Percentiles rank a stretch among this genome's conserved stretches.
Conservation (phyloP, 2,888 invertebrate genomes). For the Melanargia galathea region DNA sequence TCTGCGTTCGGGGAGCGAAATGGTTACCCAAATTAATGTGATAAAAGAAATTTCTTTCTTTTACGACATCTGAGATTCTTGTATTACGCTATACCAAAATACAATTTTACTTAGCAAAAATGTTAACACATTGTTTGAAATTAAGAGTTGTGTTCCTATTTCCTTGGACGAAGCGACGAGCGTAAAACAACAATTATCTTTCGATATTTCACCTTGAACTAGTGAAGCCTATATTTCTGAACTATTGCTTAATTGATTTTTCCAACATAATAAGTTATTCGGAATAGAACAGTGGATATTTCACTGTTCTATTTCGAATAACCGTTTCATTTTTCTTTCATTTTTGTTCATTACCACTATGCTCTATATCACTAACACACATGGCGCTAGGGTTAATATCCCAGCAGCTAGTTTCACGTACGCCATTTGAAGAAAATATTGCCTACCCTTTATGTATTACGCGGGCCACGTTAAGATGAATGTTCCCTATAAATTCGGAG, state of each 20-base stretch:
- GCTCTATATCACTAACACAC: conserved; percentile 34
- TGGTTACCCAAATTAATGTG: conserved; percentile 8
- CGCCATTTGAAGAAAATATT: conserved; percentile 46
- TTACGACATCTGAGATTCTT: background rate
- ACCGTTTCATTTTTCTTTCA: background rate
- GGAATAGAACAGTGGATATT: background rate
- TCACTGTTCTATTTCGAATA: background rate
- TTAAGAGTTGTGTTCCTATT: background rate
- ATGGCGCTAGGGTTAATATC: conserved; percentile 52
- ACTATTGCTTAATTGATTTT: conserved; percentile 1
- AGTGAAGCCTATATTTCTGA: background rate
- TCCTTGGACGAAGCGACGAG: background rate
- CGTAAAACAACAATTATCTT: background rate
- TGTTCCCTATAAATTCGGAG: conserved; percentile 60
- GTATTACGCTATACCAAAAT: background rate
- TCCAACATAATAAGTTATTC: background rate
- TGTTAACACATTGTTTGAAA: background rate
- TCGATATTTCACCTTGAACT: conserved; percentile 1
- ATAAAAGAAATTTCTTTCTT: conserved; percentile 6
- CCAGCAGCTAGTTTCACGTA: conserved; percentile 41
- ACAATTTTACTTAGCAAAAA: background rate
- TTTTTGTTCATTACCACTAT: background rate
- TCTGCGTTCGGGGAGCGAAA: conserved; percentile 1
- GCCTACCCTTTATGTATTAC: conserved; percentile 67
- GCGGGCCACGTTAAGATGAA: conserved; percentile 61